Evolutionary conservation across 2,888 invertebrate species (phyloP).

Genomic region (Drosophila meridionalis): DNA sequence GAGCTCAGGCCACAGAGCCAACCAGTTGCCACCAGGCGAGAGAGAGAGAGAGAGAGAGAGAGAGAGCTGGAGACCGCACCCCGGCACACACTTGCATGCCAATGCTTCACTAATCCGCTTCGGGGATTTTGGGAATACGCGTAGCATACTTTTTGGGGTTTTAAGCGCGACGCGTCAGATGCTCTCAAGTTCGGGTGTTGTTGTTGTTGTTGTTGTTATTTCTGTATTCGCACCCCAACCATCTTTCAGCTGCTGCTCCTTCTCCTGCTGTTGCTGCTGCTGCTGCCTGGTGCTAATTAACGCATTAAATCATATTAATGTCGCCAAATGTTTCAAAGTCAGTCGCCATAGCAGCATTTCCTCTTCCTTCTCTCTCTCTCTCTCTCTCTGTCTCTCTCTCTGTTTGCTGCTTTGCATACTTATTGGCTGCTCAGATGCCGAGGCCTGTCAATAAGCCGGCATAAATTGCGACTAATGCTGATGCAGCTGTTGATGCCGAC

Average conservation of each 20-base stretch:
- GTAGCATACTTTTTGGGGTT: slow-evolving; percentile 79
- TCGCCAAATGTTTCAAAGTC: slow-evolving; percentile 82
- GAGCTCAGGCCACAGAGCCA: slow-evolving; percentile 2
- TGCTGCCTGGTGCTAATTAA: slow-evolving; percentile 80
- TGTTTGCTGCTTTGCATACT: slow-evolving; percentile 66
- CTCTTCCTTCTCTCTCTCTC: not conserved
- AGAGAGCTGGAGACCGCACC: slow-evolving; percentile 20
- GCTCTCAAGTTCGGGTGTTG: slow-evolving; percentile 58
- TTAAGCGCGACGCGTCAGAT: slow-evolving; percentile 63
- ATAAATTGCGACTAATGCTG: slow-evolving; percentile 74
- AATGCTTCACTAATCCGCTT: slow-evolving; percentile 83
- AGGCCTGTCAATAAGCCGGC: slow-evolving; percentile 71
- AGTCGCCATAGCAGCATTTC: slow-evolving; percentile 32
- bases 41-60: not conserved
- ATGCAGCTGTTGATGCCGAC: slow-evolving; percentile 27
- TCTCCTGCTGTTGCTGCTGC: slow-evolving; percentile 45
- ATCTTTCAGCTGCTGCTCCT: slow-evolving; percentile 39
- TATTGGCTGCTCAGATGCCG: slow-evolving; percentile 44
- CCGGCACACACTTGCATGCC: slow-evolving; percentile 50
- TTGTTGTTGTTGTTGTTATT: slow-evolving; percentile 25
- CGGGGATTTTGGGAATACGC: slow-evolving; percentile 85
- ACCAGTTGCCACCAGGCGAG: slow-evolving; percentile 64
- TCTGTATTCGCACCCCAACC: slow-evolving; percentile 53
- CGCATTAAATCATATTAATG: slow-evolving; percentile 84
- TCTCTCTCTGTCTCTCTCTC: not conserved